These are phyloP conservation scores for Eledone cirrhosa DNA, from an alignment of 2,888 invertebrate genomes.

Conservation along the genomic window DNA sequence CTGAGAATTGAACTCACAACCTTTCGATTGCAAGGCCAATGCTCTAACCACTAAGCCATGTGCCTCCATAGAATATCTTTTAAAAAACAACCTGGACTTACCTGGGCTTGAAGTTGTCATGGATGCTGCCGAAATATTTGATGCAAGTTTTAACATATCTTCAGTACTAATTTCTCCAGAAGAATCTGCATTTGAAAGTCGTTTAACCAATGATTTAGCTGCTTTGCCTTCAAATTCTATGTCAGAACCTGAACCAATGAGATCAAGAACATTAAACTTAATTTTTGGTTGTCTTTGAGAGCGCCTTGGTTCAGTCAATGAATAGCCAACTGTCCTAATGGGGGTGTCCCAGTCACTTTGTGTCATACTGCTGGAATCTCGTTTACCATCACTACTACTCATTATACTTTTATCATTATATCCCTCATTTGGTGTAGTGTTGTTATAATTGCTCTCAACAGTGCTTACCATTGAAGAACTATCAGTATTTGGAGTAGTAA, in stretches of 20 bases:
- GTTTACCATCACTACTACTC: not conserved
- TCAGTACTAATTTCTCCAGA: too few relatives aligned
- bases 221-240: not conserved
- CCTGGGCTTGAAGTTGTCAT: too few relatives aligned
- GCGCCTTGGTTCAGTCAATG: conserved; percentile 16
- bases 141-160: too few relatives aligned
- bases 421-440: not conserved
- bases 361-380: not conserved
- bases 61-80: too few relatives aligned
- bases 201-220: too few relatives aligned
- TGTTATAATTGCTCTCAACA: not conserved
- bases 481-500: too few relatives aligned
- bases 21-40: too few relatives aligned
- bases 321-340: not conserved
- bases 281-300: conserved; percentile 18
- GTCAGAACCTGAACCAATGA: not conserved
- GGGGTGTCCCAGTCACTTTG: not conserved
- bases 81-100: too few relatives aligned
- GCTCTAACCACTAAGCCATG: too few relatives aligned
- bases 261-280: conserved; percentile 9
- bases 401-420: not conserved
- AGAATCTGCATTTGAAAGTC: too few relatives aligned
- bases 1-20: too few relatives aligned
- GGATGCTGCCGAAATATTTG: too few relatives aligned
- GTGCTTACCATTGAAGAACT: not conserved